These are phyloP conservation scores for Microdon myrmicae DNA, from an alignment of 2,888 invertebrate genomes.

Conservation along the genomic window DNA sequence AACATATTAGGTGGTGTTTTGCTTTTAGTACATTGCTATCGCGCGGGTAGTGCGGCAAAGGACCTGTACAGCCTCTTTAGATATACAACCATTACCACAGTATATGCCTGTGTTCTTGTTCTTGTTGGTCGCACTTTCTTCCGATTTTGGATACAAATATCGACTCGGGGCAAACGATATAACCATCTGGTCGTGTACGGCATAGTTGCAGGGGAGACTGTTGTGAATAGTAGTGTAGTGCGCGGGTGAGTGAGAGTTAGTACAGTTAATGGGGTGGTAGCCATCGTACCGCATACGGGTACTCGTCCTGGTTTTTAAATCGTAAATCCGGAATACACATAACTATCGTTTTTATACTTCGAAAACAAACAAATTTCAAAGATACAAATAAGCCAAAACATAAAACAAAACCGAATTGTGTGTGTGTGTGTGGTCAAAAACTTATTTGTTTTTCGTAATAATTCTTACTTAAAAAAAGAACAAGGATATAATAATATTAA, in stretches of 20 bases:
- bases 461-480: too few species aligned
- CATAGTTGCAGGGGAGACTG: slow-evolving; percentile 15
- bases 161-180: too few species aligned
- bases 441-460: too few species aligned
- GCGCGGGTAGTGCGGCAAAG: slow-evolving; percentile 45
- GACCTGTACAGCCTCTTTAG: slow-evolving; percentile 33
- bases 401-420: too few species aligned
- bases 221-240: slow-evolving; percentile 24
- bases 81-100: slow-evolving; percentile 42
- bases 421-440: too few species aligned
- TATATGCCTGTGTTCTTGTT: slow-evolving; percentile 26
- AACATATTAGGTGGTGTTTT: slow-evolving; percentile 50
- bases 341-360: too few species aligned
- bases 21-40: slow-evolving; percentile 48
- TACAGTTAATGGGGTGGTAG: slow-evolving; percentile 12
- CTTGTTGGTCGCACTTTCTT: slow-evolving; percentile 17
- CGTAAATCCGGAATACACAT: too few species aligned
- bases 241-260: slow-evolving; percentile 42
- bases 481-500: too few species aligned
- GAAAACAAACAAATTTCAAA: too few species aligned
- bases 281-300: slow-evolving; percentile 39
- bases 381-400: too few species aligned
- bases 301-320: slow-evolving; percentile 23
- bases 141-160: too few species aligned
- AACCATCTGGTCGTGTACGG: neutral